Evolutionary conservation across 2,113 vertebrate genomes (phyloP).

Genomic region (Picathartes gymnocephalus): DNA sequence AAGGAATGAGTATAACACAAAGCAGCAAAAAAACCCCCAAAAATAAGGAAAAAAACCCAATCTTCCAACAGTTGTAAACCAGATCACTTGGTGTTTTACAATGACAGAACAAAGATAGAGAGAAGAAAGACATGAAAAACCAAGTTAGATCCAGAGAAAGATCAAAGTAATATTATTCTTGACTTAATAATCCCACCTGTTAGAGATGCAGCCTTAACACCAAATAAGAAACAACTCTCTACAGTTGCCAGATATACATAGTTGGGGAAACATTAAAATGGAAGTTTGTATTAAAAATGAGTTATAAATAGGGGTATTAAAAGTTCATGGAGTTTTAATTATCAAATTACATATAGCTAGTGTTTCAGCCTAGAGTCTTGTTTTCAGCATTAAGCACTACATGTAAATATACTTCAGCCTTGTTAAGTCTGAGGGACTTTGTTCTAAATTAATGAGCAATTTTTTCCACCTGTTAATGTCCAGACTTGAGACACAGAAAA

Average conservation of each 20-base stretch:
- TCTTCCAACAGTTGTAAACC: background rate
- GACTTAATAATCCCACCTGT: background rate
- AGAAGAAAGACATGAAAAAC: background rate
- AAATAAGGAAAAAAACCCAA: background rate
- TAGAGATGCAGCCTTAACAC: background rate
- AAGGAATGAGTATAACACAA: background rate
- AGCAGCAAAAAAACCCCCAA: background rate
- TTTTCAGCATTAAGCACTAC: background rate
- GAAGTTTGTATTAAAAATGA: background rate
- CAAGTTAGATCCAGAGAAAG: background rate
- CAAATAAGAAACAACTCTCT: background rate
- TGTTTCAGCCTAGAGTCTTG: background rate
- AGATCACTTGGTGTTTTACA: background rate
- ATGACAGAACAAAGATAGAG: background rate
- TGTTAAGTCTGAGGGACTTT: background rate
- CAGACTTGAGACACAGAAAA: background rate
- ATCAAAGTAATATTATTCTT: background rate
- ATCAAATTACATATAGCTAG: background rate
- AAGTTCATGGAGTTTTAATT: background rate
- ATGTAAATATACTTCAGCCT: background rate
- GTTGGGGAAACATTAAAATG: background rate
- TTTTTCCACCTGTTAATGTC: background rate
- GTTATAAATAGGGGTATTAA: background rate
- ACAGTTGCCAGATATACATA: background rate
- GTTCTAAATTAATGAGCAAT: background rate